Percentiles rank a stretch among this genome's conserved stretches.
phyloP scores from a whole-genome alignment of 2,888 invertebrate species.

The Cancer borealis region DNA sequence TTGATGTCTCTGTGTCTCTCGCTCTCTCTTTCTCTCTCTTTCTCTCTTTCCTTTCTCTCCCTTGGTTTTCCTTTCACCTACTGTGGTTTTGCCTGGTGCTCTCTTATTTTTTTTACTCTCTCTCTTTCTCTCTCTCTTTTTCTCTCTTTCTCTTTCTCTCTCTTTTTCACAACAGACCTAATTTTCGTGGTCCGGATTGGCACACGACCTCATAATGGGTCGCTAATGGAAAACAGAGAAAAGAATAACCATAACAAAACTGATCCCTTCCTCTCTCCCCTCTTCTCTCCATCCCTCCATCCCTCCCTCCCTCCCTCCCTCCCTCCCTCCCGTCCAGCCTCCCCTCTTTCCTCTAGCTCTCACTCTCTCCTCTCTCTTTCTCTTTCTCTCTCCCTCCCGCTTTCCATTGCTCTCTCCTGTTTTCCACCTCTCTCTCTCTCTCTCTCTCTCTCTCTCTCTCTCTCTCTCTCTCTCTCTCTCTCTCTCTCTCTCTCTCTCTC shows the following conservation, averaged over 20 bases:
- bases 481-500: constrained; percentile 58
- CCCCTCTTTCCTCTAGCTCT: not conserved
- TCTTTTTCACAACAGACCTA: constrained; percentile 50
- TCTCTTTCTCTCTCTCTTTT: not conserved
- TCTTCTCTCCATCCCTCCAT: constrained; percentile 33
- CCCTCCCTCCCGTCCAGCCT: not conserved
- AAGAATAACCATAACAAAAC: constrained; percentile 69
- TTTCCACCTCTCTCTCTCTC: constrained; percentile 21
- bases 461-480: constrained; percentile 33
- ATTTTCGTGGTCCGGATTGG: constrained; percentile 56
- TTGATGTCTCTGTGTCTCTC: not conserved
- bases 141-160: not conserved
- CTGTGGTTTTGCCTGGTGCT: constrained; percentile 5
- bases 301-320: not conserved
- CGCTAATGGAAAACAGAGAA: constrained; percentile 67
- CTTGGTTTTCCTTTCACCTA: constrained; percentile 20
- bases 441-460: no score
- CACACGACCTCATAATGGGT: constrained; percentile 69
- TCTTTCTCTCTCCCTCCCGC: constrained; percentile 26
- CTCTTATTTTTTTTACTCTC: not conserved
- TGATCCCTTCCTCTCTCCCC: constrained; percentile 38
- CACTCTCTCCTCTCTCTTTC: not conserved
- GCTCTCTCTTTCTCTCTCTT: not conserved
- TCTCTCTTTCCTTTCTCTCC: not conserved
- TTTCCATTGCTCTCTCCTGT: not conserved